A percentile compares a stretch with the other conserved stretches of the same genome.
Conservation (phyloP, 1,140 invertebrate genomes). For the Spodoptera litura region DNA sequence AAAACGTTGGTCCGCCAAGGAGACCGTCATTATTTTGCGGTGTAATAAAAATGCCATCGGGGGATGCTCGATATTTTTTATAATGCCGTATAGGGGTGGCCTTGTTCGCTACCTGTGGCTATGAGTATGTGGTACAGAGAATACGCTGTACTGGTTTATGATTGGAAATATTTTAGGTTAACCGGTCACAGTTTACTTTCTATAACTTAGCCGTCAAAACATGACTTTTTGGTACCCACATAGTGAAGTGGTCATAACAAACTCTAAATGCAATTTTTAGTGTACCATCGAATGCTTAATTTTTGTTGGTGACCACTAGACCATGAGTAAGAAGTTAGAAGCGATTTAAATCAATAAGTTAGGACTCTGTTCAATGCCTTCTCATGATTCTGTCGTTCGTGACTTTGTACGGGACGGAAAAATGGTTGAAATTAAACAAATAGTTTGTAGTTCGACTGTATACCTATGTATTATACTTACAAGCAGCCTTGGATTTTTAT, state of each 20-base stretch:
- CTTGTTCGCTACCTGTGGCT: slow-evolving; percentile 34
- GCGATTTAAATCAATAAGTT: not conserved
- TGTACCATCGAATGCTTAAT: too few species aligned
- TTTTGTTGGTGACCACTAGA: too few species aligned
- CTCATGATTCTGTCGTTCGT: not conserved
- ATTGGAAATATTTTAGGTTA: too few species aligned
- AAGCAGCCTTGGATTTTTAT: too few species aligned
- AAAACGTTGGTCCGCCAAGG: slow-evolving; percentile 30
- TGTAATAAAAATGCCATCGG: slow-evolving; percentile 50
- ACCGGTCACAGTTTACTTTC: too few species aligned
- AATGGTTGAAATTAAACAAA: slow-evolving; percentile 15
- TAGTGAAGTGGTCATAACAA: too few species aligned
- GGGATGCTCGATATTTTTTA: slow-evolving; percentile 49
- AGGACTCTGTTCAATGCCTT: not conserved
- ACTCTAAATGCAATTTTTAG: too few species aligned
- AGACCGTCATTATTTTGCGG: slow-evolving; percentile 49
- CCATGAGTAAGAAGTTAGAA: too few species aligned
- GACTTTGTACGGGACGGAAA: slow-evolving; percentile 14
- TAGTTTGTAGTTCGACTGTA: not conserved
- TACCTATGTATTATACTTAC: not conserved
- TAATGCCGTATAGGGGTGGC: slow-evolving; percentile 44
- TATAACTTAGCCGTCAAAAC: too few species aligned
- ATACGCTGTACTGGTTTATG: not conserved
- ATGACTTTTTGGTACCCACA: too few species aligned
- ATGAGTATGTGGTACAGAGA: not conserved